Percentiles rank a stretch among this genome's conserved stretches.
Conservation (phyloP, 2,113 vertebrate genomes). For the Lanius ludovicianus region DNA sequence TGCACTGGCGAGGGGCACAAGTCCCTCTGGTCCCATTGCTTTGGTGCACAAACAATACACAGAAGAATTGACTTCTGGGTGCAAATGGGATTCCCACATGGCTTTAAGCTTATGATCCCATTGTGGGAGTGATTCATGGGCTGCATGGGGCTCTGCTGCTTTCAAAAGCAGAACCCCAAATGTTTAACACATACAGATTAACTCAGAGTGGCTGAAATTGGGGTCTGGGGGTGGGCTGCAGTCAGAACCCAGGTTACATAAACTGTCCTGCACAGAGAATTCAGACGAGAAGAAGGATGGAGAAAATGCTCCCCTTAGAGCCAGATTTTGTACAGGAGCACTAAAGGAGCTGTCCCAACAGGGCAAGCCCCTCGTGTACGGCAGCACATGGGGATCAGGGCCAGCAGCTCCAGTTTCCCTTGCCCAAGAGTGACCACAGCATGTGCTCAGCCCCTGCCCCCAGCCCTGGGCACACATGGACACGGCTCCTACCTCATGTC, state of each 20-base stretch:
- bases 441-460: not conserved
- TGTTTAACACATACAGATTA: accelerated
- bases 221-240: not conserved
- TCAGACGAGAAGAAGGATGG: not conserved
- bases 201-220: accelerated
- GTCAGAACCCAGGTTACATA: accelerated
- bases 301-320: not conserved
- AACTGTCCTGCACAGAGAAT: not conserved
- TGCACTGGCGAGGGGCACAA: accelerated
- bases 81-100: not conserved
- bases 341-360: not conserved
- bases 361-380: accelerated
- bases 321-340: not conserved
- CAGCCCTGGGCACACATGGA: not conserved
- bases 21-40: not conserved
- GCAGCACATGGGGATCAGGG: not conserved
- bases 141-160: not conserved
- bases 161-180: not conserved
- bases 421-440: accelerated
- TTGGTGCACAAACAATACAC: not conserved
- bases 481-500: constrained; percentile 91
- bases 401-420: accelerated
- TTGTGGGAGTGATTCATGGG: not conserved
- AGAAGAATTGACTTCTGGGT: not conserved
- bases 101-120: not conserved